phyloP scores from a whole-genome alignment of 2,113 vertebrate species.

The Prunella himalayana region DNA sequence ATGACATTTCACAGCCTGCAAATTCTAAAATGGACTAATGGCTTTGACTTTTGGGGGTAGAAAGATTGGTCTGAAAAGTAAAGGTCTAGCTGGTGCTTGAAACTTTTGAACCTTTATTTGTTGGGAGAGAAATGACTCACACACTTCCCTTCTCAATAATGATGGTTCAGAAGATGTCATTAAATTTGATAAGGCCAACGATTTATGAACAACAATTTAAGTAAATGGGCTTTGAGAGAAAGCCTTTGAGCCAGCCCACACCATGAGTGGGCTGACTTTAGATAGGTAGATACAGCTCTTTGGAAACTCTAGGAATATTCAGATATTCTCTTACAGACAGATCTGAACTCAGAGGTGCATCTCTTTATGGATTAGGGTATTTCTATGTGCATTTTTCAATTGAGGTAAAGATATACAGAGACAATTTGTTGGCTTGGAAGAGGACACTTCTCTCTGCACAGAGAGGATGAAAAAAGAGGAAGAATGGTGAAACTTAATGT shows the following conservation, averaged over 20 bases:
- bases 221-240: conserved; percentile 55
- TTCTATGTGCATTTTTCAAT: background rate
- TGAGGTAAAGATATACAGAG: background rate
- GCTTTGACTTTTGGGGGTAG: conserved; percentile 57
- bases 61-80: conserved; percentile 57
- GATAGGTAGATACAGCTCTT: background rate
- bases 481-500: background rate
- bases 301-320: background rate
- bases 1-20: conserved; percentile 57
- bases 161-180: conserved; percentile 52
- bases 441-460: background rate
- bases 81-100: conserved; percentile 44
- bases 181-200: conserved; percentile 62
- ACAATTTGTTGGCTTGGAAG: background rate
- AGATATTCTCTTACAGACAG: background rate
- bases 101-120: conserved; percentile 65
- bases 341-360: background rate
- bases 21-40: conserved; percentile 57
- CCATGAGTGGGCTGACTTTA: background rate
- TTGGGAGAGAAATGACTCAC: conserved; percentile 41
- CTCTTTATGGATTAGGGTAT: background rate
- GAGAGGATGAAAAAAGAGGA: background rate
- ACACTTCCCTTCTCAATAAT: conserved; percentile 23
- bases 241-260: background rate
- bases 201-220: conserved; percentile 55